phyloP scores from a whole-genome alignment of 2,888 invertebrate species.

The Drosophila nigricruria region DNA sequence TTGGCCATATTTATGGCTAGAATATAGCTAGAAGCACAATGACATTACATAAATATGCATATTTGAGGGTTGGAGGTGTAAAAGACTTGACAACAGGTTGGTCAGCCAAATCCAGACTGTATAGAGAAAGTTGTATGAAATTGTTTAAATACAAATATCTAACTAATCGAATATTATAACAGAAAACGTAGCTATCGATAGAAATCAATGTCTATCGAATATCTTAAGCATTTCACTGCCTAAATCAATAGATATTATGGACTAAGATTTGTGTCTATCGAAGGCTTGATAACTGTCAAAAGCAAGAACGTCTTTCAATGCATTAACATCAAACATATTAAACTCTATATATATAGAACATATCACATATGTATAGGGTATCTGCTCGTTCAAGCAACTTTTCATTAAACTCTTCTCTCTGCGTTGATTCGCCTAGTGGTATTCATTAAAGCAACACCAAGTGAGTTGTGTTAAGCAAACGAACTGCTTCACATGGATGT shows the following conservation, averaged over 20 bases:
- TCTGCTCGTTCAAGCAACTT: background rate
- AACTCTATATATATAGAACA: too few relatives aligned
- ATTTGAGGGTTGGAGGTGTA: background rate
- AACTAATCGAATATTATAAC: background rate
- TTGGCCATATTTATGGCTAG: conserved; percentile 17
- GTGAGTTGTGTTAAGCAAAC: conserved; percentile 13
- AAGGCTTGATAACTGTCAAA: too few relatives aligned
- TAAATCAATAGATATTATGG: too few relatives aligned
- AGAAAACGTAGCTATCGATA: background rate
- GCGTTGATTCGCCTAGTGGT: background rate
- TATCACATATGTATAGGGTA: too few relatives aligned
- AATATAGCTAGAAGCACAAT: background rate
- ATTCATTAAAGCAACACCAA: conserved; percentile 9
- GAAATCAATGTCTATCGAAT: too few relatives aligned
- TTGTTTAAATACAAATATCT: too few relatives aligned
- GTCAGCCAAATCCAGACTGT: background rate
- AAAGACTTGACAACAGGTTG: background rate
- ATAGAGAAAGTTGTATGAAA: background rate
- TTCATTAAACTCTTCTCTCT: background rate
- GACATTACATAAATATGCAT: background rate
- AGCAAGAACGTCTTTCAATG: too few relatives aligned
- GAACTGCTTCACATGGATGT: conserved; percentile 17
- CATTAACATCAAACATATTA: too few relatives aligned
- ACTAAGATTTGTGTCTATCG: too few relatives aligned
- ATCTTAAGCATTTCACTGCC: too few relatives aligned